Base-by-base conservation (phyloP, 2,797 vertebrate species). In the Periophthalmus magnuspinnatus region DNA sequence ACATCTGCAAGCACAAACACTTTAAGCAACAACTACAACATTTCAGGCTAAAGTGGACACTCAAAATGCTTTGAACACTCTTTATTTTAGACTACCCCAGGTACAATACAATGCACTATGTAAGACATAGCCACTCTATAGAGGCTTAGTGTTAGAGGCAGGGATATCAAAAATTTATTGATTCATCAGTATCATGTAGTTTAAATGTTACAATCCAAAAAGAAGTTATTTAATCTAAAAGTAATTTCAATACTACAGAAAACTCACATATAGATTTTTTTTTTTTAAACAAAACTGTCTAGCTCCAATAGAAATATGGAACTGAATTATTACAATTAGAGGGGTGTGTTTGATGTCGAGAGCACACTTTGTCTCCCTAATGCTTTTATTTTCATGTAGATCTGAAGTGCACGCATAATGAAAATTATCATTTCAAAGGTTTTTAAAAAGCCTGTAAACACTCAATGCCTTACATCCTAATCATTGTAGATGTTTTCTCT, bases 341-440 rank as follows among this genome's bases (percentile, higher is more conserved):
- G 19, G 59, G 38, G 55, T 17, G 4, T 72, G 68, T 76, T 78
- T 81, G 72, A 69, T 81, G 70, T 47, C 6, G 65, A 76, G 74
- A 47, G 70, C 41, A 56, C 56, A 59, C 33, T 81, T 81, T 77
- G 63, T 82, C 75, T 84, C 77, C 76, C 74, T 82, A 67, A 22
- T 81, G 14, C 56, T 58, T 74, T 65, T 59, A 69, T 69, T 69
- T 81, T 73, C 68, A 88, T 84, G 73, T 80, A 81, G 67, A 75
- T 82, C 19, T 79, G 64, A 57, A 48, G 63, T 11, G 67, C 55
- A 52, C 72, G 76, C 69, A 82, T 75, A 63, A 79, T 77, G 62
- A 17, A 48, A 82, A 86, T 89, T 81, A 84, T 80, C 80, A 89
- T 84, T 82, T 88, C 80, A 88, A 85, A 85, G 84, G 56, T 47